Evolutionary conservation across 2,888 invertebrate genomes (phyloP).

Genomic region (Pristionchus mayeri): DNA sequence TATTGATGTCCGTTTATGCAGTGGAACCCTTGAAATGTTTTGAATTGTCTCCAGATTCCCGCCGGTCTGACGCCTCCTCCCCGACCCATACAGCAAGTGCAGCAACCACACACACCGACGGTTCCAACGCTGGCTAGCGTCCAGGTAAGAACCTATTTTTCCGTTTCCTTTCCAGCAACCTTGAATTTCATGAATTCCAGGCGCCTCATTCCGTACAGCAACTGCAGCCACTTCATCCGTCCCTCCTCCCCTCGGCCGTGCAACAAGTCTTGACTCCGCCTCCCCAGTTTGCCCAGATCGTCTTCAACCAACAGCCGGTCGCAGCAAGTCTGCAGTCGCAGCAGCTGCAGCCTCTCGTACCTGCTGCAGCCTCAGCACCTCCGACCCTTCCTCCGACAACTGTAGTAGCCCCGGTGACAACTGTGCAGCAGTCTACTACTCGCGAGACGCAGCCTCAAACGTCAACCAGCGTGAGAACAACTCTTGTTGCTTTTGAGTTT

Average conservation of each 20-base stretch:
- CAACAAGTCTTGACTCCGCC: slow-evolving; percentile 9
- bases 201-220: neutral
- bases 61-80: neutral
- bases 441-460: neutral
- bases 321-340: slow-evolving; percentile 11
- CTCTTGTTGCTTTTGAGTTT: neutral
- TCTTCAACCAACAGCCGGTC: slow-evolving; percentile 2
- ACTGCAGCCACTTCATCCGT: neutral
- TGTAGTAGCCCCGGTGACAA: neutral
- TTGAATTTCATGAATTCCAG: neutral
- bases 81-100: slow-evolving; percentile 14
- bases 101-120: neutral
- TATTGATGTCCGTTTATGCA: too few species aligned
- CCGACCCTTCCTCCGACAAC: neutral
- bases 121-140: neutral
- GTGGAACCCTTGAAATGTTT: too few species aligned
- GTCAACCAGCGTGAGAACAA: neutral
- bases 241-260: neutral
- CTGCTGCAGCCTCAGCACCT: neutral
- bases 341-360: slow-evolving; percentile 8
- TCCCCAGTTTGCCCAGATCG: neutral
- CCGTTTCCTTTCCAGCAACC: too few species aligned
- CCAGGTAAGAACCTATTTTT: neutral
- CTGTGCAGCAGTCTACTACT: neutral
- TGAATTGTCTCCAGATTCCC: neutral